Evolutionary conservation across 2,888 invertebrate genomes (phyloP), one percentile per base, ranked within the genome.

Genomic region (Mallateleia sp.): DNA sequence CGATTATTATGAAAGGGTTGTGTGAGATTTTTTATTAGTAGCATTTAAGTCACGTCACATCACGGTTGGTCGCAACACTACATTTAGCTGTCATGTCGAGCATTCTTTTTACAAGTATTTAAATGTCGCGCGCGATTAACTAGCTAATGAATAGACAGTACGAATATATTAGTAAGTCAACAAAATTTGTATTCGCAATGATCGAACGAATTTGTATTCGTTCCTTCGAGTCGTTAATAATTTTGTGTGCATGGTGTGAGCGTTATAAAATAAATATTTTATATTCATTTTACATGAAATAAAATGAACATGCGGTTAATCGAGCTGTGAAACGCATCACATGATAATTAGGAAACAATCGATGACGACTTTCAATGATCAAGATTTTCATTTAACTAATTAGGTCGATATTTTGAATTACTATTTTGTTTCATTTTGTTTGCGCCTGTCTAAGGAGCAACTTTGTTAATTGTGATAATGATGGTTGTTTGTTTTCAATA

Each of bases 21-120:
- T 74, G 60, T 74, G 74, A 78, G 56, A 56, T 56, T 74, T 79
- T 74, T 81, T 66, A 77, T 69, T 62, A 69, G 50, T 69, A 79
- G 58, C 15, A 22, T 38, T 79, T 79, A 69, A 69, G 58, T 15
- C 7, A 72, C 38, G 18, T 66, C 34, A 42, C 47, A 80, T 64
- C 56, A 64, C 20, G 6, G 20, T 52, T 66, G 45, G 15, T 66
- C 25, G 52, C 25, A 62, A 58, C 25, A 50, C 42, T 45, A 54
- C 45, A 71, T 79, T 72, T 64, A 80, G 64, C 28, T 62, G 20
- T 69, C 42, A 28, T 52, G 28, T 72, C 66, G 32, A 72, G 25
- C 32, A 66, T 67, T 38, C 11, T 74, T 81, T 74, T 58, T 74
- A 81, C 66, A 45, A 45, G 22, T 81, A 81, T 74, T 67, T 72